Base-by-base conservation (phyloP, 1,140 invertebrate genomes). In the Drosophila serrata region DNA sequence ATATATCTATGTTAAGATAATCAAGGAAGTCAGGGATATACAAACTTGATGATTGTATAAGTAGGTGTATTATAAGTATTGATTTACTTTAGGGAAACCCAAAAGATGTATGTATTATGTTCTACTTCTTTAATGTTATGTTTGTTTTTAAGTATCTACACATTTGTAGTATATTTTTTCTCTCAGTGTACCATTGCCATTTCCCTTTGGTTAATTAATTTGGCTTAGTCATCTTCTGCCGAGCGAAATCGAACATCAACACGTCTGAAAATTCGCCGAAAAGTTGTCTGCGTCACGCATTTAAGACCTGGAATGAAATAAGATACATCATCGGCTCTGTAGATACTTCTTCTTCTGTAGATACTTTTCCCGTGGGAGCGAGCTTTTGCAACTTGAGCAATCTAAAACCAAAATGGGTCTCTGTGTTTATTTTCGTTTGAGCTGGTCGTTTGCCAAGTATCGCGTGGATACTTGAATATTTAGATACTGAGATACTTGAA, bases 251-350 rank as follows among this genome's bases (percentile, higher is more conserved):
- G 19, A 27, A 49, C 51, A 40, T 72, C 35, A 49, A 59, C 33
- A 72, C 48, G 39, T 59, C n/a, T n/a, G 35, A 59, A 72, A 72
- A 59, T 72, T 72, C 68, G 29, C 43, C 68, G 68, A 72, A 72
- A 55, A 59, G 46, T 29, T 39, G n/a, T 58, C 51, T 72, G 68
- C 65, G 68, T 72, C 68, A 72, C 51, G 9, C 51, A 55, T 31
- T 40, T 59, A 48, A 69, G 13, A 48, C 29, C 31, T n/a, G 15
- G 9, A 15, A 17, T 17, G 51, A 33, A 40, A 31, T 19, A 31
- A 68, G 60, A 68, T 69, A 67, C 35, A 55, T 40, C 59, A 33
- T 45, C 39, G 51, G 45, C 12, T n/a, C 45, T 22, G 59, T 9
- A 35, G 24, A 24, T 15, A 40, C 39, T 40, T 9, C n/a, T 51